Percentiles rank a stretch among this genome's conserved stretches.
Conservation (phyloP, 2,888 invertebrate genomes). For the Metacarcinus magister region DNA sequence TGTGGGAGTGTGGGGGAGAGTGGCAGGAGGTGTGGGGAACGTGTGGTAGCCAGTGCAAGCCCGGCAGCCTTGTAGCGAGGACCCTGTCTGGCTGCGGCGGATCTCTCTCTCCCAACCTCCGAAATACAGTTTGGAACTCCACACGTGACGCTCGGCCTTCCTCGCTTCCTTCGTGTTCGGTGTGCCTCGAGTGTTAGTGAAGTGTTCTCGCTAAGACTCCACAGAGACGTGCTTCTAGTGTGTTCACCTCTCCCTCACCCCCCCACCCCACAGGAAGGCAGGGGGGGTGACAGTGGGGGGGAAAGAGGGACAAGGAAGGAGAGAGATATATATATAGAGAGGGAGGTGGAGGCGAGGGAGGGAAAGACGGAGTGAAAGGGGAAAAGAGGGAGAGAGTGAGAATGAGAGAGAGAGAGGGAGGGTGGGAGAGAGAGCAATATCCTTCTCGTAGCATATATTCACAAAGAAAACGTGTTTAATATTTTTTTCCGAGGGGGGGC, state of each 20-base stretch:
- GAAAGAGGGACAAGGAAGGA: neutral
- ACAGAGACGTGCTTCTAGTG: neutral
- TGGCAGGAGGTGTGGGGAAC: conserved; percentile 60
- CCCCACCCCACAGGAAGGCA: neutral
- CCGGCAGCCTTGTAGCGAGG: conserved; percentile 36
- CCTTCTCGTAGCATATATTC: conserved; percentile 59
- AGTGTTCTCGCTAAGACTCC: neutral
- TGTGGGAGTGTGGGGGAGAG: conserved; percentile 61
- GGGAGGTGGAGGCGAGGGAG: neutral
- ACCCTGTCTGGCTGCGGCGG: neutral
- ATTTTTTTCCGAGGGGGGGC: conserved; percentile 8
- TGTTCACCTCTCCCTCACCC: neutral
- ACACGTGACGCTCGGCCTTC: neutral
- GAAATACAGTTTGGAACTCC: neutral
- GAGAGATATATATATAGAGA: neutral
- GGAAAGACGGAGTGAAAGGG: conserved; percentile 8
- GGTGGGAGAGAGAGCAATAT: conserved; percentile 9
- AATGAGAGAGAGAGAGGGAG: neutral
- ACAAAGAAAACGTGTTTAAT: conserved; percentile 61
- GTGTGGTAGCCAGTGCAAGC: conserved; percentile 50
- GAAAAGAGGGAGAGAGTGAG: neutral
- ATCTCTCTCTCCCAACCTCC: conserved; percentile 19
- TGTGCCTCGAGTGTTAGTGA: conserved; percentile 5
- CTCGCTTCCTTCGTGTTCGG: neutral
- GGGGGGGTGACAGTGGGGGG: neutral